A percentile compares a stretch with the other conserved stretches of the same genome.
phyloP scores from a whole-genome alignment of 2,113 vertebrate species.

The Oreochromis tanganicae region DNA sequence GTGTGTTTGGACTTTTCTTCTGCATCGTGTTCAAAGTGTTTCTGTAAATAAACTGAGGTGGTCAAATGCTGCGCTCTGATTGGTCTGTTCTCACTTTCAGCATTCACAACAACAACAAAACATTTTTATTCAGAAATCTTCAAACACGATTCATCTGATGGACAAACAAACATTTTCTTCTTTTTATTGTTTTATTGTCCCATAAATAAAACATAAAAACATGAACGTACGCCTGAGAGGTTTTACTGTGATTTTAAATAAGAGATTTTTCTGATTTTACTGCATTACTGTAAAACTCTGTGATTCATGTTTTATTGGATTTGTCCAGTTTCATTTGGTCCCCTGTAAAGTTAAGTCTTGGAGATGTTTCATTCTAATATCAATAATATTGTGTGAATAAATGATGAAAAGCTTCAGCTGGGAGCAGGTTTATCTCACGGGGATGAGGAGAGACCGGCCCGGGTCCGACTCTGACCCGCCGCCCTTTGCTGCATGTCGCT shows the following conservation, averaged over 20 bases:
- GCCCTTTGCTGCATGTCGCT: not conserved
- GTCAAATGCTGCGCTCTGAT: slow-evolving; percentile 7
- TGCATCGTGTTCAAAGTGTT: slow-evolving; percentile 49
- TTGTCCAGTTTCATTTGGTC: not conserved
- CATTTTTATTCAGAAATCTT: not conserved
- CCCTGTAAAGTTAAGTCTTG: not conserved
- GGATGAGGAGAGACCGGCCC: not conserved
- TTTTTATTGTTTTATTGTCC: not conserved
- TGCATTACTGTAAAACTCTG: not conserved
- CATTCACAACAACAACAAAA: not conserved
- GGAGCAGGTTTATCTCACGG: rapidly evolving
- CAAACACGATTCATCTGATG: not conserved
- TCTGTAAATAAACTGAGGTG: slow-evolving; percentile 63
- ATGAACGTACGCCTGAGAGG: too few species aligned
- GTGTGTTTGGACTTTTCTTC: slow-evolving; percentile 17
- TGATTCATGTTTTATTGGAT: rapidly evolving
- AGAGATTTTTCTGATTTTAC: not conserved
- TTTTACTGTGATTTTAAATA: rapidly evolving
- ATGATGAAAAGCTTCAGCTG: not conserved
- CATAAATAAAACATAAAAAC: not conserved
- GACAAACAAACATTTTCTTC: not conserved
- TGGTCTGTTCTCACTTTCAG: not conserved
- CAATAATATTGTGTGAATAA: not conserved
- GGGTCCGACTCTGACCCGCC: rapidly evolving
- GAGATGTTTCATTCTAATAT: not conserved